A percentile compares a stretch with the other conserved stretches of the same genome.
Conservation (phyloP, 2,888 invertebrate genomes). For the Eledone cirrhosa region DNA sequence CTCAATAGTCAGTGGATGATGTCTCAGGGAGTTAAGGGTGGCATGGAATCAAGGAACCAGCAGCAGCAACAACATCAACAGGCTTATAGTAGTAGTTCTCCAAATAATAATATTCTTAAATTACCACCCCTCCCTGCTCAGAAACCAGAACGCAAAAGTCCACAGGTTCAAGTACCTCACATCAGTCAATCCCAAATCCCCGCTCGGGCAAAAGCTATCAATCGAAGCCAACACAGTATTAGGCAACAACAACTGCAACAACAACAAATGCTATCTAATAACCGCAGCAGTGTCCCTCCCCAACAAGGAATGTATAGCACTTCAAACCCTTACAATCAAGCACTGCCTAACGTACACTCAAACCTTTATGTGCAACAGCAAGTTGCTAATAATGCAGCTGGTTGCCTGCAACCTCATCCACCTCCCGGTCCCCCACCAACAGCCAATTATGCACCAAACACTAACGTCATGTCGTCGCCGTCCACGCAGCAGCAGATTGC, state of each 20-base stretch:
- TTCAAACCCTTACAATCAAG: conserved; percentile 8
- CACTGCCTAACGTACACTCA: not conserved
- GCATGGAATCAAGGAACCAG: conserved; percentile 28
- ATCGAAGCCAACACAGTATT: conserved; percentile 46
- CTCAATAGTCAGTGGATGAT: conserved; percentile 23
- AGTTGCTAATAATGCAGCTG: too few species aligned
- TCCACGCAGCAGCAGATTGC: not conserved
- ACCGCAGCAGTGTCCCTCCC: not conserved
- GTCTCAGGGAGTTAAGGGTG: conserved; percentile 30
- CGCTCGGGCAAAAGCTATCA: conserved; percentile 55
- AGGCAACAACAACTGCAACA: conserved; percentile 44
- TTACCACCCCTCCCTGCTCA: conserved; percentile 30
- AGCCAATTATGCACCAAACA: not conserved
- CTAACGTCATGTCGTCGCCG: conserved; percentile 10
- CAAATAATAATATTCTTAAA: conserved; percentile 21
- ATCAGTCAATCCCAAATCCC: conserved; percentile 65
- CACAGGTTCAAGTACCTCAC: conserved; percentile 64
- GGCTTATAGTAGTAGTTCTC: not conserved
- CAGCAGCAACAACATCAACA: not conserved
- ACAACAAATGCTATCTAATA: conserved; percentile 42
- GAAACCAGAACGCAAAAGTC: conserved; percentile 55
- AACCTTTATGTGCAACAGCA: not conserved
- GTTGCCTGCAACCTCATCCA: conserved; percentile 18
- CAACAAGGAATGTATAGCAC: conserved; percentile 26
- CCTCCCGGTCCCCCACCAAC: not conserved